Percentiles rank a stretch among this genome's conserved stretches.
These are phyloP conservation scores for Gephyroberyx darwinii DNA, from an alignment of 2,797 vertebrate genomes.

Conservation along the genomic window DNA sequence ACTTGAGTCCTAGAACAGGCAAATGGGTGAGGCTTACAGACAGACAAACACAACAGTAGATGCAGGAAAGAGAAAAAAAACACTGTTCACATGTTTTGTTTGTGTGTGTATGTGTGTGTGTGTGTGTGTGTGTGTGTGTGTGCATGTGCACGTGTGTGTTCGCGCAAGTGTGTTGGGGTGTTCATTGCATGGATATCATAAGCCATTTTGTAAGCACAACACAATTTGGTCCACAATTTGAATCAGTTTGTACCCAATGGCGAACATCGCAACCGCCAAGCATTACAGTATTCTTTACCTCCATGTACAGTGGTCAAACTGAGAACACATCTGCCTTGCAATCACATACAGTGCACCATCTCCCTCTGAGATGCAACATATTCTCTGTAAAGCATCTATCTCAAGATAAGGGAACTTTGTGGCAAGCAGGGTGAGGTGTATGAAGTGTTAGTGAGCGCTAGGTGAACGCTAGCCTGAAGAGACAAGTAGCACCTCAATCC, in stretches of 20 bases:
- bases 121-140: not conserved
- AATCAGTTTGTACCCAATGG: slow-evolving; percentile 28
- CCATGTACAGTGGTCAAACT: not conserved
- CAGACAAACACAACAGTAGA: slow-evolving; percentile 6
- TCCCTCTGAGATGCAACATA: too few relatives aligned
- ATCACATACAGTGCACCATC: too few relatives aligned
- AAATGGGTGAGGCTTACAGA: slow-evolving; percentile 32
- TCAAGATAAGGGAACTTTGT: too few relatives aligned
- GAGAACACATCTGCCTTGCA: not conserved
- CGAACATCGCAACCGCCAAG: not conserved
- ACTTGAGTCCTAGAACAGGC: slow-evolving; percentile 44
- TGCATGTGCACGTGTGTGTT: too few relatives aligned
- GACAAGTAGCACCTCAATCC: too few relatives aligned
- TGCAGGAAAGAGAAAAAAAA: slow-evolving; percentile 61
- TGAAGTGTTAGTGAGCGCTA: too few relatives aligned
- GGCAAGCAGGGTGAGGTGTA: too few relatives aligned
- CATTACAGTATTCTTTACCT: not conserved
- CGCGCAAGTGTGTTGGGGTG: not conserved
- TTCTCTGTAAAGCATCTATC: too few relatives aligned
- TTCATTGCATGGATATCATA: slow-evolving; percentile 30
- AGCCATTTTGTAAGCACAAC: slow-evolving; percentile 27
- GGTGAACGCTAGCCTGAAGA: too few relatives aligned
- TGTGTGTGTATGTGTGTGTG: slow-evolving; percentile 9
- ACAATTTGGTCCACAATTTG: slow-evolving; percentile 18
- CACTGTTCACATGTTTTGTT: slow-evolving; percentile 18